Evolutionary conservation across 2,113 vertebrate species (phyloP).

Genomic region (Serilophus lunatus): DNA sequence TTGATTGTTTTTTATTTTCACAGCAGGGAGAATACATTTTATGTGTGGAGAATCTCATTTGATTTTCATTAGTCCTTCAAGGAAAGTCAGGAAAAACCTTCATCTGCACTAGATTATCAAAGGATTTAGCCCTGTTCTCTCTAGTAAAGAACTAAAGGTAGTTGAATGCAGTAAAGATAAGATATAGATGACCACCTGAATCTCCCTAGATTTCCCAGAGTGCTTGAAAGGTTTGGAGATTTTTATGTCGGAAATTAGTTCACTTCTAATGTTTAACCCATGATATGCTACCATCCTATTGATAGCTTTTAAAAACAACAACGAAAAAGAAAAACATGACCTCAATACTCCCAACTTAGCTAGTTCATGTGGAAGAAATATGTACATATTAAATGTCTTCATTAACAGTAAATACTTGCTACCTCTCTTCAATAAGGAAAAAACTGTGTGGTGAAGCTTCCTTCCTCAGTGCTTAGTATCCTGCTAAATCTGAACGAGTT

Average conservation of each 20-base stretch:
- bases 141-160: not conserved
- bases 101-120: not conserved
- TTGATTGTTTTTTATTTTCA: not conserved
- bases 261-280: not conserved
- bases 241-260: not conserved
- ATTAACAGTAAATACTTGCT: not conserved
- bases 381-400: not conserved
- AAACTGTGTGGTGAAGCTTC: not conserved
- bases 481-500: not conserved
- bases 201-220: not conserved
- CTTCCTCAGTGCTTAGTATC: not conserved
- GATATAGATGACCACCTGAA: not conserved
- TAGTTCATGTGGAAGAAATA: not conserved
- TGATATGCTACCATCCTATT: not conserved
- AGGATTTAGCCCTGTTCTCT: not conserved
- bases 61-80: not conserved
- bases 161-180: not conserved
- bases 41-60: not conserved
- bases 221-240: not conserved
- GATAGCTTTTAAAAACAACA: not conserved
- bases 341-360: not conserved
- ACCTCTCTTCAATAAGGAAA: not conserved
- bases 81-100: not conserved
- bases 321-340: accelerated
- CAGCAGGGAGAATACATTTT: not conserved